A percentile compares a stretch with the other conserved stretches of the same genome.
These are phyloP conservation scores for Bostrychus sinensis DNA, from an alignment of 2,113 vertebrate genomes.

Conservation along the genomic window DNA sequence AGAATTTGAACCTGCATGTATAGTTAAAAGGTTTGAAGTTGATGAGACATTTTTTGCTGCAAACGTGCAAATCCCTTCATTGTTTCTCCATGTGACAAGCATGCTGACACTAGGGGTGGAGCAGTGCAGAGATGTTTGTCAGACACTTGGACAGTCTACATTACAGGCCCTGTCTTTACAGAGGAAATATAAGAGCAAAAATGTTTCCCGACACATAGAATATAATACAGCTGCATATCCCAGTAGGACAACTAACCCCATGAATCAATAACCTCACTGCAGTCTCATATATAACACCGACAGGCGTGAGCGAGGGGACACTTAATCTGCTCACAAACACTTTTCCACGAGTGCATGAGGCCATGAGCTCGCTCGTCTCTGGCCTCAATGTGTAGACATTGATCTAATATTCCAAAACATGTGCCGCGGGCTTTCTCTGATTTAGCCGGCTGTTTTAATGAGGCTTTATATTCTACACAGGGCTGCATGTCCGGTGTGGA, in stretches of 20 bases:
- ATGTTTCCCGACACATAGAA: slow-evolving; percentile 63
- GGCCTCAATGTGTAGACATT: slow-evolving; percentile 45
- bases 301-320: slow-evolving; percentile 66
- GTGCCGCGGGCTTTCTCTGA: slow-evolving; percentile 23
- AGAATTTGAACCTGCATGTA: slow-evolving; percentile 41
- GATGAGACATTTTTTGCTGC: slow-evolving; percentile 28
- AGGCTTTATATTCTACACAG: slow-evolving; percentile 23
- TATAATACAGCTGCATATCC: slow-evolving; percentile 62
- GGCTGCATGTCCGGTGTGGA: slow-evolving; percentile 17
- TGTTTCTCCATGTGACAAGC: slow-evolving; percentile 33
- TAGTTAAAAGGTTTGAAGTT: slow-evolving; percentile 49
- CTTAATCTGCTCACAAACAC: slow-evolving; percentile 61
- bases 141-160: slow-evolving; percentile 38
- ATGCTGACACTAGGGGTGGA: slow-evolving; percentile 21
- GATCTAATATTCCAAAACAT: slow-evolving; percentile 51
- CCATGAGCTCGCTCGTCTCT: slow-evolving; percentile 54
- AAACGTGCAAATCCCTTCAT: slow-evolving; percentile 26
- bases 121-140: slow-evolving; percentile 22
- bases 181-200: slow-evolving; percentile 62
- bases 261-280: slow-evolving; percentile 67
- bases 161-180: slow-evolving; percentile 35
- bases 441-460: slow-evolving; percentile 40
- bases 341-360: slow-evolving; percentile 55
- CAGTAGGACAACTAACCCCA: slow-evolving; percentile 62
- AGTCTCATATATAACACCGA: slow-evolving; percentile 72